Percentiles rank a stretch among this genome's conserved stretches.
phyloP scores from a whole-genome alignment of 2,113 vertebrate species.

The Ceratotherium simum region DNA sequence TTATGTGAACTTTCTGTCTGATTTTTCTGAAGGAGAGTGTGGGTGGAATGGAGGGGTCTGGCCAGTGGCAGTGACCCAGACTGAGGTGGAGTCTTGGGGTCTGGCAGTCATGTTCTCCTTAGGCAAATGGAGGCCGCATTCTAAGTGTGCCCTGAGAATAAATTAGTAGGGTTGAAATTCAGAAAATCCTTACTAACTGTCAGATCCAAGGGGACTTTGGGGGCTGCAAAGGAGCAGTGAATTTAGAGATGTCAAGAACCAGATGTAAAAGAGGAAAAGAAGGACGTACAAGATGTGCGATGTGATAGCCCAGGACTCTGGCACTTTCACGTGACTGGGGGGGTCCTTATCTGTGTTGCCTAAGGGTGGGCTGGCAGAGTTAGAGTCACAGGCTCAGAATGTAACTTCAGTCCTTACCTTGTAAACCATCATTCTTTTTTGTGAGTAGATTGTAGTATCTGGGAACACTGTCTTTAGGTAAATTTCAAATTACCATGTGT shows the following conservation, averaged over 20 bases:
- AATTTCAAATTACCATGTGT: neutral
- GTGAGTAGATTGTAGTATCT: neutral
- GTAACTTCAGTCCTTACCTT: neutral
- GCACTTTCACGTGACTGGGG: neutral
- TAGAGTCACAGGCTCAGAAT: neutral
- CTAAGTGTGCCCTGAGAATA: neutral
- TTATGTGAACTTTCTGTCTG: neutral
- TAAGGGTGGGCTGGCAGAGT: neutral
- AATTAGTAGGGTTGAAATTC: neutral
- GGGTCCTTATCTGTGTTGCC: neutral
- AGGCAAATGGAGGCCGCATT: neutral
- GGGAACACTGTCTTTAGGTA: neutral
- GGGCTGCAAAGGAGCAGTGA: no score
- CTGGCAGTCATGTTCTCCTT: neutral
- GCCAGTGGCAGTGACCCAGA: neutral
- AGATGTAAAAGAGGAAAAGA: neutral
- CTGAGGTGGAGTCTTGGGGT: neutral
- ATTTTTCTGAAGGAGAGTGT: neutral
- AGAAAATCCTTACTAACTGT: neutral
- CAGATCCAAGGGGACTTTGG: neutral
- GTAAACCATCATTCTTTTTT: neutral
- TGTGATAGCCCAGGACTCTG: neutral
- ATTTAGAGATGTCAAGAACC: neutral
- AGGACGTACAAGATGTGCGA: no score
- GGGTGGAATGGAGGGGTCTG: neutral